A percentile compares a stretch with the other conserved stretches of the same genome.
These are phyloP conservation scores for Lagopus leucura DNA, from an alignment of 2,113 vertebrate species.

Conservation along the genomic window DNA sequence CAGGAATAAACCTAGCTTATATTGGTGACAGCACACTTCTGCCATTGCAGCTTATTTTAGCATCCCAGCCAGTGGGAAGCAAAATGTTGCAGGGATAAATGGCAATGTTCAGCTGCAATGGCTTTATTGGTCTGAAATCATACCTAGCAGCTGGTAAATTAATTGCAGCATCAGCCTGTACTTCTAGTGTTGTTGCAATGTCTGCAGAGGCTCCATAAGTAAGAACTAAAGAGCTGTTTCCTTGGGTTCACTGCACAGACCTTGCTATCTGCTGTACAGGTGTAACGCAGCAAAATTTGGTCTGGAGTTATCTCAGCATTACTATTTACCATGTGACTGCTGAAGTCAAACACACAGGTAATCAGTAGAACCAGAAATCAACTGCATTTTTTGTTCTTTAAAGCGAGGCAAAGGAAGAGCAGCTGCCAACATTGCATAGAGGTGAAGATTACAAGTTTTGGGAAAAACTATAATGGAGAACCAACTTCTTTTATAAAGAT, in stretches of 20 bases:
- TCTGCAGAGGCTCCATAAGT: neutral
- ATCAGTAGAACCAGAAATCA: conserved; percentile 50
- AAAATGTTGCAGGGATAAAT: neutral
- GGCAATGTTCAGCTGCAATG: neutral
- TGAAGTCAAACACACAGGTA: neutral
- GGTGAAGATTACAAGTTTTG: neutral
- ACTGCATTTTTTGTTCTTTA: conserved; percentile 31
- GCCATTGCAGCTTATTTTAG: neutral
- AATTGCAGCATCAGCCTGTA: neutral
- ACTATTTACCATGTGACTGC: neutral
- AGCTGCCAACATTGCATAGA: neutral
- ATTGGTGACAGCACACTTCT: neutral
- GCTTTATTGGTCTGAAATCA: neutral
- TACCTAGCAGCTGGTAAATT: neutral
- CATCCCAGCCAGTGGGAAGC: neutral
- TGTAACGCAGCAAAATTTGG: neutral
- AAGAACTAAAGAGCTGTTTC: neutral
- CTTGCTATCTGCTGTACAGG: neutral
- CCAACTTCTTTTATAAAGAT: neutral
- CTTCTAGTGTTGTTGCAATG: neutral
- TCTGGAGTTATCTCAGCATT: neutral
- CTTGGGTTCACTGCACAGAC: neutral
- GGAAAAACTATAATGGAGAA: neutral
- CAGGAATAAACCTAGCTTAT: neutral
- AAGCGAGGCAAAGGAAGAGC: conserved; percentile 8